Base-by-base conservation (phyloP, 2,888 invertebrate species). In the Polymixis flavicincta region DNA sequence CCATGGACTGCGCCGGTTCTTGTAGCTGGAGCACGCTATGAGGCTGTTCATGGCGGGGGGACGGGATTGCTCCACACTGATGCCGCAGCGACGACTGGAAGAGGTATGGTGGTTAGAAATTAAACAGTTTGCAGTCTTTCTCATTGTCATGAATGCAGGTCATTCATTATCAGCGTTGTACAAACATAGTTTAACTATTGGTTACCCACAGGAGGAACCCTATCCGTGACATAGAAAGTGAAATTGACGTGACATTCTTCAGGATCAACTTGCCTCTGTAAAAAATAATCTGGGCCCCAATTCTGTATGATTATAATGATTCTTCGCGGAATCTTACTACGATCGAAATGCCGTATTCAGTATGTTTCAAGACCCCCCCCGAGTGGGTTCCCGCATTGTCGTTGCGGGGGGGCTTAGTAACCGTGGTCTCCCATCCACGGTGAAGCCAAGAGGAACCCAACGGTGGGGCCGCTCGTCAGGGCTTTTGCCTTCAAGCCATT, bases 1-100 rank as follows among this genome's bases (percentile, higher is more conserved):
- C 96, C 96, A 96, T 0, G 96, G 96, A 68, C 94, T 94, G n/a
- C 95, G 91, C 0, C 96, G 96, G 93, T 97, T 98, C 92, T 98
- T 98, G 95, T 97, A 98, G 93, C 98, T 98, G 92, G 98, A 98
- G 95, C 98, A 98, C 0, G 98, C 97, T 78, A 98, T 98, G 78
- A 98, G 95, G 76, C 98, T 98, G 94, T 97, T 98, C 97, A 98
- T 97, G 68, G 97, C 98, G n/a, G 97, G 97, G 0, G 97, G 97
- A 55, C 98, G 95, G 59, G 97, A 97, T 81, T 97, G 96, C 89
- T 98, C 98, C 85, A 98, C 97, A 72, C 97, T 97, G 86, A 98
- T 97, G 76, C 96, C 95, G 79, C 92, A 95, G 25, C 92, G 94
- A 74, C 90, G 93, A 79, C 96, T 96, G 88, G 57, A 65, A 60